Evolutionary conservation across 2,113 vertebrate genomes (phyloP), one percentile per base, ranked within the genome.

Genomic region (Syngnathus floridae): DNA sequence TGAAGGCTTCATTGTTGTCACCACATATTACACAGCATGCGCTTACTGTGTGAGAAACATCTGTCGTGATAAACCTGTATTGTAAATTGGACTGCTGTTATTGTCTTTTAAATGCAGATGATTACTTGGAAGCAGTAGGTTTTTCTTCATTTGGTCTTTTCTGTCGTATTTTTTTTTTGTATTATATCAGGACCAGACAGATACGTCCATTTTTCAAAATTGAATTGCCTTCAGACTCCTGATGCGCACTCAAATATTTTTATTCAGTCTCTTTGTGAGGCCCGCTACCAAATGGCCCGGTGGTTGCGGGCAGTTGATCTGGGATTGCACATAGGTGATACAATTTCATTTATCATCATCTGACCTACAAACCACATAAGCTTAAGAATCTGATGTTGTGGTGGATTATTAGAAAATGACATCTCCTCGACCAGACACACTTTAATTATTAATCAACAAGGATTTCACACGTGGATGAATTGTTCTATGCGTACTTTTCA

Each of bases 361-460:
- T 36, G 26, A 16, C 54, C 54, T 35, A 36, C 26, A 56, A 56
- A 56, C 26, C 54, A 56, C 54, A 14, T 5, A 16, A 7, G 31
- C 17, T 56, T 7, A 31, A 7, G 14, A 9, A 48, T 10, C 54
- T 35, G 45, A n/a, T 57, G 36, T 54, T 19, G 9, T 57, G 21
- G 21, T 66, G 38, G 21, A 31, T 10, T 64, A 7, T 66, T 56
- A 9, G 14, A 36, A 14, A 36, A 57, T 7, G 6, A 7, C 22
- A 16, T 35, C 54, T 16, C 35, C 54, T 56, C 31, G 26, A 36
- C 26, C 55, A 17, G 31, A 36, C 16, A 36, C 55, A 36, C 31
- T 57, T 36, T 57, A 7, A 59, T 11, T n/a, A 37, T 19, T 38
- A 59, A 59, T 59, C 57, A n/a, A 59, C 36, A 59, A 40, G 36